Base-by-base conservation (phyloP, 1,140 invertebrate genomes). In the Drosophila sulfurigaster region DNA sequence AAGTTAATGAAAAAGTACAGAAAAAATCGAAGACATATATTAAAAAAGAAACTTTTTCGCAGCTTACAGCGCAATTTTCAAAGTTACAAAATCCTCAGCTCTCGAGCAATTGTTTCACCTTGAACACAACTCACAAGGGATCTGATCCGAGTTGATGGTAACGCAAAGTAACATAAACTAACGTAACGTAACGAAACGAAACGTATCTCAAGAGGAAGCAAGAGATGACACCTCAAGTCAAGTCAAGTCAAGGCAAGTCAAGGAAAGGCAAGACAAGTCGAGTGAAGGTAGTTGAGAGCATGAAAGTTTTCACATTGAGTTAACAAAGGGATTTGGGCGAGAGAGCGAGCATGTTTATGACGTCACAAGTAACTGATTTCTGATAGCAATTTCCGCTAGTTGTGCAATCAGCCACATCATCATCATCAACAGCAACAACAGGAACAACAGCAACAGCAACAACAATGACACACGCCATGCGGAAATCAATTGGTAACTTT, bases 401-500 rank as follows among this genome's bases (percentile, higher is more conserved):
- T 64, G 60, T 64, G 60, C 48, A 64, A 64, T 51, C 60, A 64
- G 15, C 48, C 32, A 30, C 60, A 30, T 15, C 48, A 52, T 8
- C 59, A 51, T 2, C 59, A 20, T 4, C 46, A 63, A 6, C 32
- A 28, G 2, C 32, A 41, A 10, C 52, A 35, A 5, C n/a, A n/a
- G n/a, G n/a, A n/a, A n/a, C 8, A 28, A 11, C 25, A 3, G 6
- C 1, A 11, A 56, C 6, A 52, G 32, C 59, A 32, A 25, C 20
- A 25, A 25, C 20, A 25, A 25, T 25, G 20, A 25, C n/a, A 49
- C 43, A 66, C 48, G 58, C 67, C 51, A 48, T 35, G 41, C 51
- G 43, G 54, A 71, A 65, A 71, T 65, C 69, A 65, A 57, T 65
- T 65, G 25, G 25, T 46, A 32, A 45, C 58, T 70, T 70, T 52